phyloP scores from a whole-genome alignment of 2,888 invertebrate genomes.

The Oxycera nigricornis region DNA sequence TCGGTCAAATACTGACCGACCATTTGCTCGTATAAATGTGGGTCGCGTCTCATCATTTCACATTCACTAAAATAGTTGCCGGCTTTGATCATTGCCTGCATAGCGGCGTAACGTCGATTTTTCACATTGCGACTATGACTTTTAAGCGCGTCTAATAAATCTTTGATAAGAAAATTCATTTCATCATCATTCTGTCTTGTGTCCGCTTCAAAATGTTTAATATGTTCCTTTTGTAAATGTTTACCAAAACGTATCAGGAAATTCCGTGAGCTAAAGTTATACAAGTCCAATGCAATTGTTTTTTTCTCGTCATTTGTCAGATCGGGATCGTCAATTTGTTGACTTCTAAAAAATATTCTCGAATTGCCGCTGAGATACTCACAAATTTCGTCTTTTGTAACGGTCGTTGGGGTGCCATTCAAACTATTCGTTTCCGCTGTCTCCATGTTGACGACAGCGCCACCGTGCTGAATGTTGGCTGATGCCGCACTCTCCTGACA shows the following conservation, averaged over 20 bases:
- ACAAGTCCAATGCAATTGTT: slow-evolving; percentile 70
- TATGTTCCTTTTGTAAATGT: slow-evolving; percentile 71
- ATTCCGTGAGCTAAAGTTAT: slow-evolving; percentile 69
- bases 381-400: slow-evolving; percentile 67
- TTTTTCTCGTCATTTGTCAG: slow-evolving; percentile 73
- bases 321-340: slow-evolving; percentile 81
- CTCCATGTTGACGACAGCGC: not conserved
- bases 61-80: slow-evolving; percentile 85
- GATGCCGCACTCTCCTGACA: not conserved
- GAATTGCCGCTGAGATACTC: slow-evolving; percentile 54
- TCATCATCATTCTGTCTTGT: slow-evolving; percentile 62
- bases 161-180: slow-evolving; percentile 69
- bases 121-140: slow-evolving; percentile 68
- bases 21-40: slow-evolving; percentile 86
- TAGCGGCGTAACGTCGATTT: slow-evolving; percentile 83
- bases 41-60: slow-evolving; percentile 93
- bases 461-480: slow-evolving; percentile 3
- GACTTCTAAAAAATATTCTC: slow-evolving; percentile 74
- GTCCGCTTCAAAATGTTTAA: slow-evolving; percentile 70
- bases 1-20: slow-evolving; percentile 85
- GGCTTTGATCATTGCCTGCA: slow-evolving; percentile 74
- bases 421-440: not conserved
- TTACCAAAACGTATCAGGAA: slow-evolving; percentile 83
- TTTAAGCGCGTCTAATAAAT: slow-evolving; percentile 67
- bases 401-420: not conserved